phyloP scores from a whole-genome alignment of 2,113 vertebrate species.

The Naja naja region DNA sequence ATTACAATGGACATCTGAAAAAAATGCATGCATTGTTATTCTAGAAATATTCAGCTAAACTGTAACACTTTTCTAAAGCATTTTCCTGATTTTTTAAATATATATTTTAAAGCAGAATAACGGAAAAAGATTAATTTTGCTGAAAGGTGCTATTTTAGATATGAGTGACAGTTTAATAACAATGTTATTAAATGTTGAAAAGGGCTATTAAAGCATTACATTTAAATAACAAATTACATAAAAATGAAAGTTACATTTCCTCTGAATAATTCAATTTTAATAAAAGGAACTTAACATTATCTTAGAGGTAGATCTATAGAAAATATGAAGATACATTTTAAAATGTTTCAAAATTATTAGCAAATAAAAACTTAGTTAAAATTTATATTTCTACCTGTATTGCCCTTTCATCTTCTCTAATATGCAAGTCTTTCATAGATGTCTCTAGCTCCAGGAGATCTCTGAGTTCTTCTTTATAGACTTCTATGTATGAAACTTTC shows the following conservation, averaged over 20 bases:
- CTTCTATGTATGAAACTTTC: slow-evolving; percentile 86
- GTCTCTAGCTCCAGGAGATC: slow-evolving; percentile 85
- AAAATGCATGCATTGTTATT: background rate
- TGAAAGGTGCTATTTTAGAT: background rate
- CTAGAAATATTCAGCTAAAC: background rate
- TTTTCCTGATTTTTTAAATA: background rate
- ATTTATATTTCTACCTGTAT: slow-evolving; percentile 76
- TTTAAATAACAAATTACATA: background rate
- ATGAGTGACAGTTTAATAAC: background rate
- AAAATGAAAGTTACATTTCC: background rate
- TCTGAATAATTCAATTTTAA: background rate
- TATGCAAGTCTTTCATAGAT: slow-evolving; percentile 78
- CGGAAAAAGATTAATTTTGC: background rate
- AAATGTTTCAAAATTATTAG: background rate
- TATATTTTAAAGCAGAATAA: background rate
- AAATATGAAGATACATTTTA: background rate
- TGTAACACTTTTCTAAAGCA: background rate
- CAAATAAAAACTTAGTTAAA: slow-evolving; percentile 3
- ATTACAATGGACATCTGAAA: background rate
- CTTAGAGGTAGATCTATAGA: background rate
- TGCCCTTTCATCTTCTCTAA: slow-evolving; percentile 88
- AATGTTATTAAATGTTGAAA: background rate
- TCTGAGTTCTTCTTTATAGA: slow-evolving; percentile 86
- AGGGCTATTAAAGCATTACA: background rate
- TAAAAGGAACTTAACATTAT: background rate